Evolutionary conservation across 1,140 invertebrate genomes (phyloP), one percentile per base, ranked within the genome.

Genomic region (Drosophila miranda): DNA sequence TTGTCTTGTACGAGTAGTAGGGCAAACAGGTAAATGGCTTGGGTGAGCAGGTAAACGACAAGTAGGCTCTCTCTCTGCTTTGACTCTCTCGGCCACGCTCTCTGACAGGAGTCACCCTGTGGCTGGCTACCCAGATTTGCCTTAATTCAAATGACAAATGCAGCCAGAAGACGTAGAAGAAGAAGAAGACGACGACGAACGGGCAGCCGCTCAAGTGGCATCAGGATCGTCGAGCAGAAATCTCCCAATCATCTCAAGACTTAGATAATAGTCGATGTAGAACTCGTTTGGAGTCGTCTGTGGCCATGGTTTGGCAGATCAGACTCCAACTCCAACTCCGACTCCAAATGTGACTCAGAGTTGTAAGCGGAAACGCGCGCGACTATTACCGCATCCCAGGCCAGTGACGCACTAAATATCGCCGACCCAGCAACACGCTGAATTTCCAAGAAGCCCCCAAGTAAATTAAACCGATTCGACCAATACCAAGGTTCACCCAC

Each of bases 11-110:
- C 23, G 23, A 26, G 23, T 62, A 62, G 79, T 64, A 75, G 64
- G 51, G 38, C 53, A 70, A 75, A 69, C 80, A 86, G 80, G 81
- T 80, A 83, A 86, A 57, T 54, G 61, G 59, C 73, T 54, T 38
- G 48, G 19, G 23, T 75, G 45, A 53, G 68, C 80, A 83, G 80
- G 75, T 83, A 83, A 84, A 61, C 79, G 55, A 57, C 53, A 69
- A 61, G 57, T 26, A 26, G 23, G 23, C 23, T 16, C 13, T 28
- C 6, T 16, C 9, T 16, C 16, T 1, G 16, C 16, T 16, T 1
- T 6, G 7, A 1, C 16, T 6, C 7, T 21, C 49, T 19, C 42
- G 16, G 48, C 38, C 43, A 2, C 21, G 45, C 48, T 21, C 19
- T 49, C 13, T 57, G 13, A 46, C 45, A 3, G 41, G 43, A 45